phyloP scores from a whole-genome alignment of 2,113 vertebrate species.

The Lagopus leucura region DNA sequence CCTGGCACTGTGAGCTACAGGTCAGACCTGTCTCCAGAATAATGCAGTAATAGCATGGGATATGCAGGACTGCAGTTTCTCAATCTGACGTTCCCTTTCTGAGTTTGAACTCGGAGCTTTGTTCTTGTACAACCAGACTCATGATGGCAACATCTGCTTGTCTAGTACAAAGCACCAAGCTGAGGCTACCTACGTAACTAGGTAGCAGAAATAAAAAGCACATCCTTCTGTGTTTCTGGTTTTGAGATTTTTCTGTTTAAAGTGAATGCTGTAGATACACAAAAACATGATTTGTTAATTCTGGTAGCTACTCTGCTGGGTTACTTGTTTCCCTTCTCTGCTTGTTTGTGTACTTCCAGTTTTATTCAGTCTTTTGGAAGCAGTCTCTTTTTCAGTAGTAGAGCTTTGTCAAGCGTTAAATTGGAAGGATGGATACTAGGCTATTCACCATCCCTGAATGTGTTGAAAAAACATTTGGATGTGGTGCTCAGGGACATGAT shows the following conservation, averaged over 20 bases:
- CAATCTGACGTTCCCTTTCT: rapidly evolving
- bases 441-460: not conserved
- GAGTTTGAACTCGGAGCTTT: not conserved
- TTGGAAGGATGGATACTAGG: not conserved
- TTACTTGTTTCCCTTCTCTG: not conserved
- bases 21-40: not conserved
- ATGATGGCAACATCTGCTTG: not conserved
- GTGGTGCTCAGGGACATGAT: too few relatives aligned
- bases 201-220: not conserved
- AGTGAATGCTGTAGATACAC: not conserved
- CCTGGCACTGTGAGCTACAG: not conserved
- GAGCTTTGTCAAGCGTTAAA: not conserved
- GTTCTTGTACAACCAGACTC: not conserved
- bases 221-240: not conserved
- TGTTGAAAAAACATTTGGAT: too few relatives aligned
- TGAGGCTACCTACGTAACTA: not conserved
- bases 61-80: not conserved
- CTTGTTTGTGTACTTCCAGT: not conserved
- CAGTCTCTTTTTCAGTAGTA: not conserved
- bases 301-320: not conserved
- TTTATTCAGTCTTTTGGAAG: not conserved
- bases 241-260: not conserved
- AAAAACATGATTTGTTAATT: not conserved
- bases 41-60: not conserved
- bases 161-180: not conserved